These are phyloP conservation scores for Diogma glabrata DNA, from an alignment of 2,888 invertebrate species.

Conservation along the genomic window DNA sequence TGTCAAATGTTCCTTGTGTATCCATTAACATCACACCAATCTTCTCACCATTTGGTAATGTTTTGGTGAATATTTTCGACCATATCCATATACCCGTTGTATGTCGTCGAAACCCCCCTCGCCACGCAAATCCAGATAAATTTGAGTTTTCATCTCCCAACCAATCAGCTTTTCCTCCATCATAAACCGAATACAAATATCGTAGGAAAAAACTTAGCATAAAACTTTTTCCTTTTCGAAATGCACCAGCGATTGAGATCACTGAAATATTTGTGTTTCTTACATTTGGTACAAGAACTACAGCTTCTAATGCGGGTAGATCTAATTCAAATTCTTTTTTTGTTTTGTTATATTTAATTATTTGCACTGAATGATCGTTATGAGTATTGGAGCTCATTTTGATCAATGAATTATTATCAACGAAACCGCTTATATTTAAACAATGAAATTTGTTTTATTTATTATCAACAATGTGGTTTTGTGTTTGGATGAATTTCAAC, in stretches of 20 bases:
- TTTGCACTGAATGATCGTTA: background rate
- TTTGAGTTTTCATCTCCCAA: background rate
- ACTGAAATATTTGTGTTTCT: conserved; percentile 7
- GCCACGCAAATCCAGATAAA: conserved; percentile 11
- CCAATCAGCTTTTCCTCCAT: background rate
- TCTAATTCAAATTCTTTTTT: background rate
- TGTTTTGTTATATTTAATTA: background rate
- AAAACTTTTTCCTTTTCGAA: conserved; percentile 14
- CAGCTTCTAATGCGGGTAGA: background rate
- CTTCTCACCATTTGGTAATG: conserved; percentile 9
- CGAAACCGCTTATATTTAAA: no score
- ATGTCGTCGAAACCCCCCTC: conserved; percentile 9
- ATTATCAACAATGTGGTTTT: no score
- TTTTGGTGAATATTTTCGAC: conserved; percentile 9
- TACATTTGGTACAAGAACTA: conserved; percentile 8
- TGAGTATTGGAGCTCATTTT: background rate
- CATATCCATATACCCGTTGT: conserved; percentile 13
- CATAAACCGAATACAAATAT: conserved; percentile 7
- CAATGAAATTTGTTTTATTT: no score
- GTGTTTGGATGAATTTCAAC: no score
- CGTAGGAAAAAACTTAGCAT: conserved; percentile 11
- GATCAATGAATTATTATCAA: no score
- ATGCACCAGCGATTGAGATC: conserved; percentile 12
- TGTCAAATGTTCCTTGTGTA: conserved; percentile 14
- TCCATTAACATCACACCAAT: conserved; percentile 11